Evolutionary conservation across 2,113 vertebrate species (phyloP).

Genomic region (Callithrix jacchus): DNA sequence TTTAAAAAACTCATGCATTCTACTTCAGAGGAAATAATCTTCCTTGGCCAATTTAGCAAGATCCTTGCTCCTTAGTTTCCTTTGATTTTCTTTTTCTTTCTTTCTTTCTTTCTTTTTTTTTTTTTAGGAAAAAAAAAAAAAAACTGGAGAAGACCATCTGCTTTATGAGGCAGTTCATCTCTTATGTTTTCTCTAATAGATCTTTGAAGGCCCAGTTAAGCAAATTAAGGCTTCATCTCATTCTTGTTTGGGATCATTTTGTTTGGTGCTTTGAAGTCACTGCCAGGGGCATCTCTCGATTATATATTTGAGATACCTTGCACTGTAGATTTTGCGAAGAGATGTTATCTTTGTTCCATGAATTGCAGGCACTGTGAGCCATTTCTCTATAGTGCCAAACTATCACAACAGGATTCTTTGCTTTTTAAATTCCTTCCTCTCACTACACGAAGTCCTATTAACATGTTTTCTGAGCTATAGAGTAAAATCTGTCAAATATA

Average conservation of each 20-base stretch:
- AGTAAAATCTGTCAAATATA: conserved; percentile 51
- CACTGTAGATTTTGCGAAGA: conserved; percentile 21
- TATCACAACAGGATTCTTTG: conserved; percentile 16
- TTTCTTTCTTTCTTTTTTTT: too few species aligned
- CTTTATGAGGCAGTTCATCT: conserved; percentile 53
- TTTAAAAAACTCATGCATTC: conserved; percentile 35
- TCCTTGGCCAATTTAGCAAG: conserved; percentile 63
- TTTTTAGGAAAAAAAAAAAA: neutral
- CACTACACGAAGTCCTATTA: neutral
- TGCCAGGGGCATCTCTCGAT: neutral
- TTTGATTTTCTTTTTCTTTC: conserved; percentile 42
- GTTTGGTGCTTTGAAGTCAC: neutral
- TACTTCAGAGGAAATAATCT: conserved; percentile 60
- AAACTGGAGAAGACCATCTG: conserved; percentile 49
- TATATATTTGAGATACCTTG: neutral
- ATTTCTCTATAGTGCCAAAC: neutral
- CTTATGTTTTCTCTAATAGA: conserved; percentile 37
- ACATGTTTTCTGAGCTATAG: conserved; percentile 46
- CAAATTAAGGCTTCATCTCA: conserved; percentile 24
- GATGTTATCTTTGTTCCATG: neutral
- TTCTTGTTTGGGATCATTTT: conserved; percentile 36
- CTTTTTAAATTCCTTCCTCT: conserved; percentile 50
- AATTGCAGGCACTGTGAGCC: neutral
- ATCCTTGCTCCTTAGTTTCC: conserved; percentile 33
- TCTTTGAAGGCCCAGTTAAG: conserved; percentile 24